A percentile compares a stretch with the other conserved stretches of the same genome.
These are phyloP conservation scores for Pachypanchax playfairii DNA, from an alignment of 2,113 vertebrate genomes.

Conservation along the genomic window DNA sequence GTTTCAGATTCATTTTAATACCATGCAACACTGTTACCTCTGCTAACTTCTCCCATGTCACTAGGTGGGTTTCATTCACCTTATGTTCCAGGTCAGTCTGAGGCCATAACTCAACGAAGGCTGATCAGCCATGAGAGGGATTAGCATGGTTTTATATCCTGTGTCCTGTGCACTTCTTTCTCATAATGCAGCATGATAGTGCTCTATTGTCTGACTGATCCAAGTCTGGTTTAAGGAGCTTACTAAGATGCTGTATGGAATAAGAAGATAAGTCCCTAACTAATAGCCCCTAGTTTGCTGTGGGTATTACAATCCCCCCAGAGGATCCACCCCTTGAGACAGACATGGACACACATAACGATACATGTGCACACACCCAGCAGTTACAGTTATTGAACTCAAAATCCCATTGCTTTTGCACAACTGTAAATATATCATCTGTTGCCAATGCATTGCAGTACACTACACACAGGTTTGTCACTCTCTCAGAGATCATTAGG, in stretches of 20 bases:
- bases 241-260: conserved; percentile 65
- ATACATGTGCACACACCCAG: neutral
- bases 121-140: conserved; percentile 52
- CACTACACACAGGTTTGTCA: conserved; percentile 3
- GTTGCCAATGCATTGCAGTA: conserved; percentile 10
- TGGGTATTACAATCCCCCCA: conserved; percentile 39
- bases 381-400: conserved; percentile 30
- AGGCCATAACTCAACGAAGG: conserved; percentile 36
- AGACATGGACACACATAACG: conserved; percentile 12
- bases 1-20: conserved; percentile 6
- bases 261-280: conserved; percentile 69
- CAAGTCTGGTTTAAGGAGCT: conserved; percentile 68
- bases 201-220: conserved; percentile 68
- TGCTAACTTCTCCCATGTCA: neutral
- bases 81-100: conserved; percentile 46
- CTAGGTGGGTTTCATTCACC: conserved; percentile 40
- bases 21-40: conserved; percentile 2
- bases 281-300: conserved; percentile 63
- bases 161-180: conserved; percentile 31
- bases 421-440: conserved; percentile 30
- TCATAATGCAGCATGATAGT: conserved; percentile 61
- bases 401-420: conserved; percentile 39
- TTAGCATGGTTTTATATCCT: conserved; percentile 50
- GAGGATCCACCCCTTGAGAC: conserved; percentile 41
- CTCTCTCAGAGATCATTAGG: conserved; percentile 43